These are phyloP conservation scores for Gari tellinella DNA, from an alignment of 2,888 invertebrate genomes.

Conservation along the genomic window DNA sequence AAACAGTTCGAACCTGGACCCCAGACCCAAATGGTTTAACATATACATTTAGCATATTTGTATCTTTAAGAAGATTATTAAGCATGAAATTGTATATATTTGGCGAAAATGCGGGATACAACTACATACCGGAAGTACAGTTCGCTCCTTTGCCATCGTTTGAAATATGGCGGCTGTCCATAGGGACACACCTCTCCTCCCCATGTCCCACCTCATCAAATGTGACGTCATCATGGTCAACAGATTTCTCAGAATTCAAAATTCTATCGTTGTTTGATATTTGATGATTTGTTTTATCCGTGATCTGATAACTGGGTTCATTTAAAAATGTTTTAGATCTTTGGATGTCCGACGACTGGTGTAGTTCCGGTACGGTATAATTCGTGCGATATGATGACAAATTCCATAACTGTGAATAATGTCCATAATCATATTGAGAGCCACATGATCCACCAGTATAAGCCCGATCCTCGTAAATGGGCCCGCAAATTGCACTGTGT, in stretches of 20 bases:
- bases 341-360: background rate
- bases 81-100: too few relatives aligned
- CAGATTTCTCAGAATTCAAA: background rate
- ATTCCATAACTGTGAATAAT: constrained; percentile 49
- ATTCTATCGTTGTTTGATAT: background rate
- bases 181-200: background rate
- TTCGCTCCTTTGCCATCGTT: too few relatives aligned
- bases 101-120: too few relatives aligned
- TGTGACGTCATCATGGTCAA: background rate
- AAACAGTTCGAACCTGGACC: too few relatives aligned
- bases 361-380: constrained; percentile 10
- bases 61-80: too few relatives aligned
- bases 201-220: background rate
- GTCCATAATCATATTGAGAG: constrained; percentile 24
- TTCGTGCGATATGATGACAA: constrained; percentile 31
- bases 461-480: constrained; percentile 30
- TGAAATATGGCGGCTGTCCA: too few relatives aligned
- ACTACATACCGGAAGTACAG: too few relatives aligned
- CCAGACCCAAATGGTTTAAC: too few relatives aligned
- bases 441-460: background rate
- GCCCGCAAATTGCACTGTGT: constrained; percentile 39
- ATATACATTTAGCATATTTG: too few relatives aligned
- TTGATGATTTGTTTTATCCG: background rate
- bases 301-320: background rate
- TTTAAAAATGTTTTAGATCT: background rate